Evolutionary conservation across 2,797 vertebrate genomes (phyloP), one percentile per base, ranked within the genome.

Genomic region (Buphagus erythrorhynchus): DNA sequence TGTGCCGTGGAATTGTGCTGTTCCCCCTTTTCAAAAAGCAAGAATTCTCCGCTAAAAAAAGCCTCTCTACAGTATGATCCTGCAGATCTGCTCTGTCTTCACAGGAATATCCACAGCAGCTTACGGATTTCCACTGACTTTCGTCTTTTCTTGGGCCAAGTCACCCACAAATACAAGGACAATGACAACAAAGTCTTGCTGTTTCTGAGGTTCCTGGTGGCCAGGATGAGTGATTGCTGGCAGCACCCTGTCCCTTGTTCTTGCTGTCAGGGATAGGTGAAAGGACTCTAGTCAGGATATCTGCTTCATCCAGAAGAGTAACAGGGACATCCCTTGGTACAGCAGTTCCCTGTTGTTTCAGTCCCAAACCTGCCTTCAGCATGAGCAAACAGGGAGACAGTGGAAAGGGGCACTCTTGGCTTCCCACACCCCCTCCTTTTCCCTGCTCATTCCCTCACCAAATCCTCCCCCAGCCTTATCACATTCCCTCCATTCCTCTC

Each of bases 401-500:
- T 45, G 52, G 22, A 75, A 94, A 83, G 55, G 15, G 17, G 29
- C 42, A 79, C 21, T 88, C 24, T 46, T 73, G 66, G 13, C 18
- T 48, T 73, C 43, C 14, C 22, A 78, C 31, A 65, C 5, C 3
- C 24, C 7, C 22, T 86, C 36, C 63, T 81, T 86, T 71, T 31
- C 36, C 11, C 13, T 71, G n/a, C 42, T 63, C 17, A 1, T 45
- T 93, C 73, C 58, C 72, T 88, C 3, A 2, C 59, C 0, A 2
- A 92, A 84, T 85, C 86, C 84, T 95, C 73, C 75, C 80, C 21
- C 3, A 1, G 68, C 72, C 87, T 96, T 96, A 94, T 95, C 95
- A 88, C 92, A 95, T 97, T 96, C 91, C 52, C 87, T 94, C 92
- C 93, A 95, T 96, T 97, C 96, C 87, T 96, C 85, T 85, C 86